A percentile compares a stretch with the other conserved stretches of the same genome.
phyloP scores from a whole-genome alignment of 2,797 vertebrate genomes.

The Danio jaintianensis region DNA sequence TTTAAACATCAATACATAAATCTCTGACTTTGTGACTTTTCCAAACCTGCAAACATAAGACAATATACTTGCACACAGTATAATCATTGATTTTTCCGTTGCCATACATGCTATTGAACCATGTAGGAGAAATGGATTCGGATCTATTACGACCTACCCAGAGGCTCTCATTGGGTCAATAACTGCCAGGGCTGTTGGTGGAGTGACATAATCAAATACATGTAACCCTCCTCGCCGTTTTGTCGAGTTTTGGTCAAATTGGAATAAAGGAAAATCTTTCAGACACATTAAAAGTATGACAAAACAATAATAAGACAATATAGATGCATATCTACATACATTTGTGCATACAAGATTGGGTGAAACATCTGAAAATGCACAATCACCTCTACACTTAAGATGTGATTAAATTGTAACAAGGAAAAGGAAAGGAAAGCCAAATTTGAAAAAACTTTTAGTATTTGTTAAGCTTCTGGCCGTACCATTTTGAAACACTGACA shows the following conservation, averaged over 20 bases:
- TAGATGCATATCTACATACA: no score
- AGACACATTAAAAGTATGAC: no score
- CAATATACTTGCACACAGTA: background rate
- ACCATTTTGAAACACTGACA: no score
- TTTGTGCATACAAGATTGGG: no score
- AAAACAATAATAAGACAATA: no score
- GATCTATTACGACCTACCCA: constrained; percentile 23
- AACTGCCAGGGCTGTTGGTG: background rate
- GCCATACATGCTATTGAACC: constrained; percentile 24
- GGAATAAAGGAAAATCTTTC: background rate
- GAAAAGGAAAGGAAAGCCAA: no score
- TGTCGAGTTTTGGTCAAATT: background rate
- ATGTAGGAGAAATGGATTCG: constrained; percentile 6
- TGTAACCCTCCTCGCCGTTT: background rate
- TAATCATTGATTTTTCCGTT: constrained; percentile 10
- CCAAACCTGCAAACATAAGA: background rate
- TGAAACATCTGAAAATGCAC: no score
- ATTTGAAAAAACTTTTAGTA: no score
- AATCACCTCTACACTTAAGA: no score
- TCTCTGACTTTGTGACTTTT: background rate
- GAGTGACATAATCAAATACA: background rate
- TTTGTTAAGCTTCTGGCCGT: no score
- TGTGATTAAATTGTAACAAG: no score
- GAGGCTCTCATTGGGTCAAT: constrained; percentile 22
- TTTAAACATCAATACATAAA: background rate